A percentile compares a stretch with the other conserved stretches of the same genome.
Evolutionary conservation across 2,797 vertebrate species (phyloP).

Genomic region (Silurus lanzhouensis): DNA sequence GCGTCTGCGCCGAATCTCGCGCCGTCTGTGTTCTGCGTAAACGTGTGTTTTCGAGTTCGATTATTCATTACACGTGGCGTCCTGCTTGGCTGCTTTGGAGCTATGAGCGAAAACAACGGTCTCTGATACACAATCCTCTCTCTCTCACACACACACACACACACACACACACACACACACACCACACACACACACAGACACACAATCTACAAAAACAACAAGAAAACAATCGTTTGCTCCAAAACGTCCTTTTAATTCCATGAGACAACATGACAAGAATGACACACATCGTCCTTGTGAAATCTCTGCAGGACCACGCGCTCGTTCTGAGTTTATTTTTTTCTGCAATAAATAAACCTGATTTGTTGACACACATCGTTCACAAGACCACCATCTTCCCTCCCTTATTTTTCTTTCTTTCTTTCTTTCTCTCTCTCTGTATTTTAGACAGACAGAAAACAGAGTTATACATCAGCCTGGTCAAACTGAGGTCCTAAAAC

Average conservation of each 20-base stretch:
- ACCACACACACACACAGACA: neutral
- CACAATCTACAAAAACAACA: neutral
- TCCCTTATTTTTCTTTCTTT: no score
- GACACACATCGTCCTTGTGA: neutral
- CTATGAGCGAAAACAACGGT: conserved; percentile 53
- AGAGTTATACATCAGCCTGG: conserved; percentile 13
- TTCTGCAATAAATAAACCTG: conserved; percentile 32
- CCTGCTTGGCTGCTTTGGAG: conserved; percentile 46
- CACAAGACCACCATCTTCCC: conserved; percentile 2
- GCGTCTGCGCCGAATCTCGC: conserved; percentile 2
- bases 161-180: neutral
- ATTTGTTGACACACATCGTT: neutral
- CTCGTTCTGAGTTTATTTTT: neutral
- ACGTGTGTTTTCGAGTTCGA: conserved; percentile 51
- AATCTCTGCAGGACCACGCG: conserved; percentile 34
- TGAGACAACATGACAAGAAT: conserved; percentile 10
- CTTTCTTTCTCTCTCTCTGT: neutral
- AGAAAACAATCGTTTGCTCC: neutral
- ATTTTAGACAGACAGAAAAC: neutral
- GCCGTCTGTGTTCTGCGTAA: neutral
- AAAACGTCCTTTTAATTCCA: conserved; percentile 41
- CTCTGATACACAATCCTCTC: neutral
- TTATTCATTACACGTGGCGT: conserved; percentile 60
- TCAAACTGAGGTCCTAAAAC: conserved; percentile 21
- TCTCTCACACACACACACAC: no score